Evolutionary conservation across 1,140 invertebrate genomes (phyloP).

Genomic region (Drosophila pandora): DNA sequence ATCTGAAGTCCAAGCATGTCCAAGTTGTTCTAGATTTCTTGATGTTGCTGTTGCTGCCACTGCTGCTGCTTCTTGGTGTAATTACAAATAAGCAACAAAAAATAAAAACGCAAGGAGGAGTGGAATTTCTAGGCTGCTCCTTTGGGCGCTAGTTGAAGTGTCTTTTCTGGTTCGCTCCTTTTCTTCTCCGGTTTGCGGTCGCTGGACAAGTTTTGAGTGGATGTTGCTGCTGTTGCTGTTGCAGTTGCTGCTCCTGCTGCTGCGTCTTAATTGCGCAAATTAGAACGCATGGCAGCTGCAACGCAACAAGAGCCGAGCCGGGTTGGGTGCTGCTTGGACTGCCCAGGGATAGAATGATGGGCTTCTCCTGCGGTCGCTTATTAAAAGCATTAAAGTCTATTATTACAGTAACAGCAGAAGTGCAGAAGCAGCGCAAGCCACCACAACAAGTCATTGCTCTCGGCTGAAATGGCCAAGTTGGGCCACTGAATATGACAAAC

Average conservation of each 20-base stretch:
- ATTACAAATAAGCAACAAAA: conserved; percentile 69
- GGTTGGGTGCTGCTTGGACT: conserved; percentile 73
- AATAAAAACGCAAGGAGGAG: conserved; percentile 15
- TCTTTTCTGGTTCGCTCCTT: conserved; percentile 64
- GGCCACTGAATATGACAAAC: not conserved
- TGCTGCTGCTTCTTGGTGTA: conserved; percentile 51
- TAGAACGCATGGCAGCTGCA: conserved; percentile 80
- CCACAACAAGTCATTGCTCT: conserved; percentile 71
- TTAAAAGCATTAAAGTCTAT: conserved; percentile 80
- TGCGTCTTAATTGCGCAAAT: conserved; percentile 80
- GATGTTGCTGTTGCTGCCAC: conserved; percentile 15
- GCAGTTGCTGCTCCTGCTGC: conserved; percentile 23
- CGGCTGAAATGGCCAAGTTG: conserved; percentile 28
- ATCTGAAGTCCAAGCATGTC: conserved; percentile 74
- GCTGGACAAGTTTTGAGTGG: conserved; percentile 77
- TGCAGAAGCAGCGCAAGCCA: conserved; percentile 12
- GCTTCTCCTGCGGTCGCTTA: conserved; percentile 73
- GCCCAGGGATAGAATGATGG: conserved; percentile 62
- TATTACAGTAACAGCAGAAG: conserved; percentile 59
- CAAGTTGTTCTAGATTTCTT: conserved; percentile 77
- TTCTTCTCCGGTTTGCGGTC: conserved; percentile 36
- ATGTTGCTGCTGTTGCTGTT: conserved; percentile 39
- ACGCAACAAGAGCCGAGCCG: conserved; percentile 46
- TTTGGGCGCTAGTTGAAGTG: conserved; percentile 79
- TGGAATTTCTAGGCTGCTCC: conserved; percentile 74